Conservation (phyloP, 92 coral and sea anemone species). For the Heteractis magnifica region DNA sequence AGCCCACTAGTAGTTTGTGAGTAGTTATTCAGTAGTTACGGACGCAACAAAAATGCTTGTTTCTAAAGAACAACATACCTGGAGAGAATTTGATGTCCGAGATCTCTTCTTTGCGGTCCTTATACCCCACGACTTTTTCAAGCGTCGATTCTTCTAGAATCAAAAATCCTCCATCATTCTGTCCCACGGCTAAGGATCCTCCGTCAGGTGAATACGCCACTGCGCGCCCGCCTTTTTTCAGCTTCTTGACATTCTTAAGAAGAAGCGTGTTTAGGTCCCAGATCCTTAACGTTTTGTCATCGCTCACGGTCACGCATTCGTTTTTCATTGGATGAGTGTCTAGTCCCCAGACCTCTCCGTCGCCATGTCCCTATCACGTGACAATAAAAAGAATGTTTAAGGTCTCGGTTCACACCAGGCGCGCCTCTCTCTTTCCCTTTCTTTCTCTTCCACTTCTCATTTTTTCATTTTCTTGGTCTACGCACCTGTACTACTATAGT, state of each 20-base stretch:
- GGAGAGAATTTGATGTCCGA: constrained; percentile 97
- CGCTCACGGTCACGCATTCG: constrained; percentile 96
- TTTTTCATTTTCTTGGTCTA: not conserved
- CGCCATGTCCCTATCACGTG: constrained; percentile 83
- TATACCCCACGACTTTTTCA: constrained; percentile 81
- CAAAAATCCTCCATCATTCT: constrained; percentile 89
- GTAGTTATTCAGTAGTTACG: no score
- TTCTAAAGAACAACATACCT: constrained; percentile 41
- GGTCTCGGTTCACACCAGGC: not conserved
- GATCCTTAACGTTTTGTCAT: constrained; percentile 91
- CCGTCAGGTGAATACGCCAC: constrained; percentile 95
- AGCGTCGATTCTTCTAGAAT: constrained; percentile 81
- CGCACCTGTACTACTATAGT: constrained; percentile 88
- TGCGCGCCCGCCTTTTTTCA: constrained; percentile 89
- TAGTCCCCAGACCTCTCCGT: constrained; percentile 99
- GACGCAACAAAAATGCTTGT: not conserved
- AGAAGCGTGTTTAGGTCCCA: constrained; percentile 91
- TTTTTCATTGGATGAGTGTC: constrained; percentile 92
- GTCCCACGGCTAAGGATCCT: constrained; percentile 89
- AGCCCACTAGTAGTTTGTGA: no score
- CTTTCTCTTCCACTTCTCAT: no score
- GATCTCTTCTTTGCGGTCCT: constrained; percentile 90
- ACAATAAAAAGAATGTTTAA: not conserved
- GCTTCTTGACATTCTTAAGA: constrained; percentile 90
- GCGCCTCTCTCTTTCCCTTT: no score